phyloP scores from a whole-genome alignment of 2,888 invertebrate species.

The Cephus sareptanus region DNA sequence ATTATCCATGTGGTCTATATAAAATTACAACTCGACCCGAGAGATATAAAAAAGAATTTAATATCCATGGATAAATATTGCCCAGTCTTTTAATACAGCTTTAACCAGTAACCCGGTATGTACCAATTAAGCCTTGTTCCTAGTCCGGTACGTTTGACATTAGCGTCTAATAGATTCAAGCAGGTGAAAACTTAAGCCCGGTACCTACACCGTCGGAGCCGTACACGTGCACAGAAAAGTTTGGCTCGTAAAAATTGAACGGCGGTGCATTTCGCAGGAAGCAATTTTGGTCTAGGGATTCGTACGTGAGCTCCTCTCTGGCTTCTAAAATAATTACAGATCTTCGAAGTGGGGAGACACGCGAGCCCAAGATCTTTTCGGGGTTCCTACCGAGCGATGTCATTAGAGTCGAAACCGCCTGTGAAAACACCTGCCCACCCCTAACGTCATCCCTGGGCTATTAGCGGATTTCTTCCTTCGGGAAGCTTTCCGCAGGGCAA shows the following conservation, averaged over 20 bases:
- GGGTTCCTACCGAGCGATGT: constrained; percentile 36
- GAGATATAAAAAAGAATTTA: not conserved
- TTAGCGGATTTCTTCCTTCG: constrained; percentile 28
- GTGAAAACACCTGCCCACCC: constrained; percentile 46
- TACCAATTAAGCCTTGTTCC: constrained; percentile 16
- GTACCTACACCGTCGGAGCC: not conserved
- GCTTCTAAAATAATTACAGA: constrained; percentile 45
- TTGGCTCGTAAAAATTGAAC: constrained; percentile 30
- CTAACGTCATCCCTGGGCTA: constrained; percentile 27
- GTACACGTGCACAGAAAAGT: constrained; percentile 14
- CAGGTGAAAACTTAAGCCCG: constrained; percentile 18
- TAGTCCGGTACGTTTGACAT: constrained; percentile 10
- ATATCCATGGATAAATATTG: not conserved
- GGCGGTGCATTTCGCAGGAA: constrained; percentile 37
- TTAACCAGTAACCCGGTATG: not conserved
- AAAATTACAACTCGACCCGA: not conserved
- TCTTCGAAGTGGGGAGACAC: constrained; percentile 35
- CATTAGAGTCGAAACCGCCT: constrained; percentile 44
- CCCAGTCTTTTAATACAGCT: not conserved
- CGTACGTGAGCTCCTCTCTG: constrained; percentile 12
- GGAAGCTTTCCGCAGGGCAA: not conserved
- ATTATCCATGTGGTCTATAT: too few species aligned
- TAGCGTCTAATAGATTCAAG: constrained; percentile 16
- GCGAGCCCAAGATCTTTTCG: constrained; percentile 27
- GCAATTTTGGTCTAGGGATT: constrained; percentile 44